Evolutionary conservation across 2,888 invertebrate species (phyloP).

Genomic region (Cactoblastis cactorum): DNA sequence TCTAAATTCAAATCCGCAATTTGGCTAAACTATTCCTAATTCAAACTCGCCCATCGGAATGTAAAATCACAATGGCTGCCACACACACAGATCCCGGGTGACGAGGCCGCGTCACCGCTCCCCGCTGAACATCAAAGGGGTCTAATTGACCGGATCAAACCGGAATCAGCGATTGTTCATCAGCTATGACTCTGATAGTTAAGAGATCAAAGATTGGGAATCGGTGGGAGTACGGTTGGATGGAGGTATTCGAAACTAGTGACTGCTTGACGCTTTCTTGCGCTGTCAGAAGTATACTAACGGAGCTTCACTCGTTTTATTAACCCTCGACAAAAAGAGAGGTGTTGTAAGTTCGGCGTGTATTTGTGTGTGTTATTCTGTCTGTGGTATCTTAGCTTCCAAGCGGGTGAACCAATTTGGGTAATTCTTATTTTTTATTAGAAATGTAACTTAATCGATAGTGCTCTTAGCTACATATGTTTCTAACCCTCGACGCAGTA

Average conservation of each 20-base stretch:
- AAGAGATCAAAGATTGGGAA: conserved; percentile 5
- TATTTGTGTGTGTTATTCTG: no score
- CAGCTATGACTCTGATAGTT: conserved; percentile 8
- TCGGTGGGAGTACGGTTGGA: not conserved
- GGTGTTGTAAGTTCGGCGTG: no score
- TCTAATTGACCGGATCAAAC: conserved; percentile 12
- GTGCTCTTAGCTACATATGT: no score
- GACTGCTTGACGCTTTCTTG: no score
- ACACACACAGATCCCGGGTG: not conserved
- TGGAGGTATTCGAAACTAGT: not conserved
- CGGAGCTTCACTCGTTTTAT: no score
- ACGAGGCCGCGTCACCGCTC: not conserved
- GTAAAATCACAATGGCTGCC: conserved; percentile 8
- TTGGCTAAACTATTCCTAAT: not conserved
- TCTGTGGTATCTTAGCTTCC: no score
- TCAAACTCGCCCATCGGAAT: conserved; percentile 3
- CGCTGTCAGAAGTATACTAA: no score
- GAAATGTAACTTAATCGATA: no score
- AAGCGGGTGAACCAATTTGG: no score
- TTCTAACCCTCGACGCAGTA: no score
- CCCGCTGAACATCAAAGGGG: conserved; percentile 8
- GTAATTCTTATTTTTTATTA: no score
- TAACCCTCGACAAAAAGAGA: no score
- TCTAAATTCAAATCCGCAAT: not conserved
- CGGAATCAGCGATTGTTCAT: conserved; percentile 8